These are phyloP conservation scores for Dendrophyllia cribrosa DNA, from an alignment of 64 coral and sea anemone genomes.

Conservation along the genomic window DNA sequence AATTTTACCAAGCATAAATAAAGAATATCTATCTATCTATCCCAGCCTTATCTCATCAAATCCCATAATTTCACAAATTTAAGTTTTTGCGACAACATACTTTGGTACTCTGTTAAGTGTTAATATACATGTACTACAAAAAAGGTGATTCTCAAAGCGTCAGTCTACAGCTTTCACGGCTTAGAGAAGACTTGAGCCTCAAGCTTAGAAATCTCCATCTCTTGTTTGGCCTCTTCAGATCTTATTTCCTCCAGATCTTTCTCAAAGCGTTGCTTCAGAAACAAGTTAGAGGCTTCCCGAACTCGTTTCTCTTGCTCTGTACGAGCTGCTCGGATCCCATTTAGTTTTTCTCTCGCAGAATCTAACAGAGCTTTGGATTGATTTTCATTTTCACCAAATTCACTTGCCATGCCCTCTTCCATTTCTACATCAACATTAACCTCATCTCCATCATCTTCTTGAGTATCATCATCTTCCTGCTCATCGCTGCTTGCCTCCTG, in stretches of 20 bases:
- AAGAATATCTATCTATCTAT: no score
- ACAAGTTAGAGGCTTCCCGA: conserved; percentile 75
- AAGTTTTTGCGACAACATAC: no score
- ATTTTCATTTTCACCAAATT: conserved; percentile 28
- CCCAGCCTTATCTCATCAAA: no score
- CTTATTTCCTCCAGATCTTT: conserved; percentile 77
- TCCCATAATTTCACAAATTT: no score
- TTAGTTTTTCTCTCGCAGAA: conserved; percentile 58
- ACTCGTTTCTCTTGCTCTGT: conserved; percentile 78
- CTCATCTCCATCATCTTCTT: conserved; percentile 84
- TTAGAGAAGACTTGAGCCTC: not conserved
- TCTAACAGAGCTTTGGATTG: conserved; percentile 53
- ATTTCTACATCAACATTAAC: conserved; percentile 75
- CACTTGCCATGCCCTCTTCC: conserved; percentile 49
- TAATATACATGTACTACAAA: no score
- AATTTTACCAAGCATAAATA: no score
- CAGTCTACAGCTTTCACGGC: not conserved
- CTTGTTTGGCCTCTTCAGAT: conserved; percentile 68
- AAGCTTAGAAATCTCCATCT: conserved; percentile 52
- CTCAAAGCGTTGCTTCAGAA: conserved; percentile 92
- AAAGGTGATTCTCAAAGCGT: no score
- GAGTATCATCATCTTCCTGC: conserved; percentile 59
- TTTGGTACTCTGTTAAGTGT: no score
- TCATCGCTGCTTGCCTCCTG: conserved; percentile 93
- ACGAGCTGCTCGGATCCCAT: conserved; percentile 73